Conservation (phyloP, 2,888 invertebrate species). For the Deilephila porcellus region DNA sequence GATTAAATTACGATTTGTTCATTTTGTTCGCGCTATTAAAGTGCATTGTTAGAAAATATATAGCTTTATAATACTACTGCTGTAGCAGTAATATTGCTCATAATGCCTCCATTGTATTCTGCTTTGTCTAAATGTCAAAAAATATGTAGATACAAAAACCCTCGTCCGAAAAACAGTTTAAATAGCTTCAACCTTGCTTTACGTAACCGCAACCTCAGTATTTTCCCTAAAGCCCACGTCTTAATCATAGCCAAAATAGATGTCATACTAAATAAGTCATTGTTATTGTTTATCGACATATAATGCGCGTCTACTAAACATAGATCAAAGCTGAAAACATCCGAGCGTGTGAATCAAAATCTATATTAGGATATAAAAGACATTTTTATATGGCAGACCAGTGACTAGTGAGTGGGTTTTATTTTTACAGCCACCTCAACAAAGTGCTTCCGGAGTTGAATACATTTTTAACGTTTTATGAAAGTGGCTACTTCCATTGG, state of each 20-base stretch:
- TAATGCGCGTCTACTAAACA: not conserved
- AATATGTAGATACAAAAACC: not conserved
- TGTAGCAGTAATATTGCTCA: not conserved
- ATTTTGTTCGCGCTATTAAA: no score
- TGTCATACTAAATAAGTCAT: not conserved
- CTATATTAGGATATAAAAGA: constrained; percentile 16
- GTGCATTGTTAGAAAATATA: no score
- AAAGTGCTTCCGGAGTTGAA: constrained; percentile 57
- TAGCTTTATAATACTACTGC: not conserved
- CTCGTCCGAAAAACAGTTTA: not conserved
- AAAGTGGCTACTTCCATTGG: constrained; percentile 18
- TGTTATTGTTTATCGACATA: not conserved
- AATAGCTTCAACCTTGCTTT: not conserved
- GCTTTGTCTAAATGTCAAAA: not conserved
- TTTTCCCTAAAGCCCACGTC: not conserved
- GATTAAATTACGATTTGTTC: no score
- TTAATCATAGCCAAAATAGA: not conserved
- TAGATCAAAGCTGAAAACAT: constrained; percentile 7
- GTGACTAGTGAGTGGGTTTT: constrained; percentile 35
- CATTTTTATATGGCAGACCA: constrained; percentile 29
- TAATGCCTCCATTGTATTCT: not conserved
- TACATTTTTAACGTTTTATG: constrained; percentile 43
- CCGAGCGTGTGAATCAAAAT: constrained; percentile 3
- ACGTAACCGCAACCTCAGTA: not conserved
- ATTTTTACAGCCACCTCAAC: constrained; percentile 58